Evolutionary conservation across 2,888 invertebrate species (phyloP).

Genomic region (Lacanobia wlatinum): DNA sequence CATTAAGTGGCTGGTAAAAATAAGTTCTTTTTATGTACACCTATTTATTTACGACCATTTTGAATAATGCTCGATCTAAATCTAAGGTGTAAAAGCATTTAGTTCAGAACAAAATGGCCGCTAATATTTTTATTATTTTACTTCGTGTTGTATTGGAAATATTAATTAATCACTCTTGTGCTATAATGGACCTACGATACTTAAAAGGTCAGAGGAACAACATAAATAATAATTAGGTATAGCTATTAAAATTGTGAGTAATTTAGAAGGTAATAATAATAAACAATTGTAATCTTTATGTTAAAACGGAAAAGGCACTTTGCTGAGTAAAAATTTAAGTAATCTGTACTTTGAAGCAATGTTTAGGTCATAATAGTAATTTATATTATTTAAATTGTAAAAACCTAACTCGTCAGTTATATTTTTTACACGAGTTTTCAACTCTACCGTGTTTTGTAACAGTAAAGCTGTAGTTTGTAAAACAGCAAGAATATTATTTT

Average conservation of each 20-base stretch:
- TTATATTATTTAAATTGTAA: slow-evolving; percentile 4
- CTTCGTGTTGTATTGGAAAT: slow-evolving; percentile 48
- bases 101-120: slow-evolving; percentile 21
- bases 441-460: background rate
- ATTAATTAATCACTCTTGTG: slow-evolving; percentile 58
- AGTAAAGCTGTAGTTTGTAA: background rate
- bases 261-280: slow-evolving; percentile 35
- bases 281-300: slow-evolving; percentile 50
- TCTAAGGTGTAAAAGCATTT: slow-evolving; percentile 54
- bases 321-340: slow-evolving; percentile 20
- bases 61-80: slow-evolving; percentile 50
- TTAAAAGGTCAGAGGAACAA: slow-evolving; percentile 52
- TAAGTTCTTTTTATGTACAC: background rate
- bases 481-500: background rate
- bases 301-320: slow-evolving; percentile 33
- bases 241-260: slow-evolving; percentile 36
- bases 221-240: slow-evolving; percentile 31
- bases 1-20: slow-evolving; percentile 3
- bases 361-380: slow-evolving; percentile 27
- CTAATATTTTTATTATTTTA: slow-evolving; percentile 41
- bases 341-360: slow-evolving; percentile 20
- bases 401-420: slow-evolving; percentile 1
- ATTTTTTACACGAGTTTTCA: slow-evolving; percentile 9
- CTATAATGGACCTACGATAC: slow-evolving; percentile 35
- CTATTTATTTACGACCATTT: slow-evolving; percentile 30